These are phyloP conservation scores for Tinamus guttatus DNA, from an alignment of 2,113 vertebrate genomes.

Conservation along the genomic window DNA sequence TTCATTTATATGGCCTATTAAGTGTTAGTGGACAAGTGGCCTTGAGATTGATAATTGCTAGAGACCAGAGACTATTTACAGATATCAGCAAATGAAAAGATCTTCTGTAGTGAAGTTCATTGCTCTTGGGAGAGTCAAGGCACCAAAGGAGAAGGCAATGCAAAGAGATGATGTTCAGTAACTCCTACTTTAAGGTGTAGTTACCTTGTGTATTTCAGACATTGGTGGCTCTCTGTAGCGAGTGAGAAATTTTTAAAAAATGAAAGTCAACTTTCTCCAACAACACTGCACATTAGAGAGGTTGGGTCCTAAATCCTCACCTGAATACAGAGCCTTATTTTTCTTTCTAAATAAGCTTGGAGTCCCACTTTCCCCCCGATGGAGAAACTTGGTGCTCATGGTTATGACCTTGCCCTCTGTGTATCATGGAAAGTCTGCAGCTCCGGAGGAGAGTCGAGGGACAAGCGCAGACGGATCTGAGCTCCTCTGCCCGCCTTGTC, in stretches of 20 bases:
- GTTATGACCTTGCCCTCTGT: not conserved
- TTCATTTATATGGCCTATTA: not conserved
- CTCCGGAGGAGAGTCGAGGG: not conserved
- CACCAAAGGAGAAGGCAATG: not conserved
- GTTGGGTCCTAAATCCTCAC: not conserved
- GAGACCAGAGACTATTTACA: not conserved
- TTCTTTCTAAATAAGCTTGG: not conserved
- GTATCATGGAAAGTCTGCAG: not conserved
- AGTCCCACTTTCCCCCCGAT: not conserved
- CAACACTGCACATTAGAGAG: not conserved
- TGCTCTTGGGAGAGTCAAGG: not conserved
- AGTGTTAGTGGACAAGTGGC: not conserved
- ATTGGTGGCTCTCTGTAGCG: not conserved
- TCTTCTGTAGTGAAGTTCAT: not conserved
- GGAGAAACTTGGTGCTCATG: slow-evolving; percentile 1
- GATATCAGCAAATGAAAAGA: not conserved
- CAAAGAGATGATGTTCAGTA: not conserved
- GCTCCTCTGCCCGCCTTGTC: not conserved
- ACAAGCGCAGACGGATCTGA: not conserved
- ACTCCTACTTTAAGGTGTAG: not conserved
- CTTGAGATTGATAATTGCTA: not conserved
- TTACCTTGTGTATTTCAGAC: not conserved
- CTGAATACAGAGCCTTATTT: not conserved
- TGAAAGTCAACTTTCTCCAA: not conserved
- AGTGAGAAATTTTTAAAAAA: not conserved